phyloP scores from a whole-genome alignment of 1,140 invertebrate species.

The Probaryconus sp. region DNA sequence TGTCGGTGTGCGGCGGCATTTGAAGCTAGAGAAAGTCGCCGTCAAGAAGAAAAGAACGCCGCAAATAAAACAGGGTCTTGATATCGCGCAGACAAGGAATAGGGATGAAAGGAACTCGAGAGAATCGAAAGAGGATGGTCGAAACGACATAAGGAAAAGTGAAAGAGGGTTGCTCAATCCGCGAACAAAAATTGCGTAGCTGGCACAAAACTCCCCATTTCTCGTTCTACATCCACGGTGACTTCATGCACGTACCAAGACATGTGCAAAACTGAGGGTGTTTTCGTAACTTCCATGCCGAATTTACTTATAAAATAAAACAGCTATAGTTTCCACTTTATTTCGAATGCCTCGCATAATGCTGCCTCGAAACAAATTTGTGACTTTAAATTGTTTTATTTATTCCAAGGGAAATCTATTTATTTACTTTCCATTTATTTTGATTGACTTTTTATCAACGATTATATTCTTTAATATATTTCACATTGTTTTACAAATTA shows the following conservation, averaged over 20 bases:
- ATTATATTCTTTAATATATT: too few relatives aligned
- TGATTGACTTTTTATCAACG: too few relatives aligned
- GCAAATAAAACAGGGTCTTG: constrained; percentile 60
- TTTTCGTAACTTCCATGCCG: constrained; percentile 54
- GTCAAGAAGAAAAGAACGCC: constrained; percentile 56
- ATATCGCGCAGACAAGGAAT: constrained; percentile 36
- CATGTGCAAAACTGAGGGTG: constrained; percentile 20
- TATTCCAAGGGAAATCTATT: background rate
- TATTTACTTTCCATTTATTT: too few relatives aligned
- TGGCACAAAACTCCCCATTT: constrained; percentile 58
- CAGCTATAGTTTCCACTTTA: background rate
- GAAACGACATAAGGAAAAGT: constrained; percentile 44
- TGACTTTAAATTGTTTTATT: constrained; percentile 48
- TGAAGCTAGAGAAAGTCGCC: constrained; percentile 48
- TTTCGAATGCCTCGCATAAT: background rate
- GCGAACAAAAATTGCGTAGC: constrained; percentile 55
- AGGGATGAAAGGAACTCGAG: constrained; percentile 44
- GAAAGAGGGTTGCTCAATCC: constrained; percentile 61
- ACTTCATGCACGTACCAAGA: constrained; percentile 9
- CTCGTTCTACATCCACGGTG: constrained; percentile 1
- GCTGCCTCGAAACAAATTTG: constrained; percentile 28
- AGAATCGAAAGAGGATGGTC: constrained; percentile 51
- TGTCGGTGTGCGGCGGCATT: constrained; percentile 36
- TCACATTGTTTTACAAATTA: too few relatives aligned
- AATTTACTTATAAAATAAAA: constrained; percentile 46